phyloP scores from a whole-genome alignment of 2,113 vertebrate species.

The Channa argus region DNA sequence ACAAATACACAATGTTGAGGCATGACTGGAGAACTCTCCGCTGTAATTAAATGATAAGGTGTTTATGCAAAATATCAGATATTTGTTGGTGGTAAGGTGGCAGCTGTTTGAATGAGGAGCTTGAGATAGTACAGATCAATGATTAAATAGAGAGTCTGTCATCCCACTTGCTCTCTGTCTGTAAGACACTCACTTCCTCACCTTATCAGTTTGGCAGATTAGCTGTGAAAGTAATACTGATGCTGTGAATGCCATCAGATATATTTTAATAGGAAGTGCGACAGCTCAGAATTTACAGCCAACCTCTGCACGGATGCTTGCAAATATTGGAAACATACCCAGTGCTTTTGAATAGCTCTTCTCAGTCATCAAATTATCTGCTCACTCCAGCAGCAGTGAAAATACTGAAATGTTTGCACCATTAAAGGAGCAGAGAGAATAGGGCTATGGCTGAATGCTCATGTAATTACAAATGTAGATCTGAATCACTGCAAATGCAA shows the following conservation, averaged over 20 bases:
- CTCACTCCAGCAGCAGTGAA: slow-evolving; percentile 38
- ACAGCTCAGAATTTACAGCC: slow-evolving; percentile 42
- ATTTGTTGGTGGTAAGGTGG: slow-evolving; percentile 57
- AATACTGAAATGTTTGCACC: slow-evolving; percentile 19
- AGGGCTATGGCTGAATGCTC: slow-evolving; percentile 24
- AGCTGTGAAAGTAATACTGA: slow-evolving; percentile 66
- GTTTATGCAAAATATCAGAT: slow-evolving; percentile 77
- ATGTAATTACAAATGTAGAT: slow-evolving; percentile 50
- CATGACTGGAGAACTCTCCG: slow-evolving; percentile 65
- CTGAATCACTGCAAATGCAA: slow-evolving; percentile 25
- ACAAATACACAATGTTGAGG: slow-evolving; percentile 60
- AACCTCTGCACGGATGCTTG: not conserved
- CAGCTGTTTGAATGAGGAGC: slow-evolving; percentile 64
- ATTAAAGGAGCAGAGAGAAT: slow-evolving; percentile 32
- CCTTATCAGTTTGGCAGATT: slow-evolving; percentile 73
- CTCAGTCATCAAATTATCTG: slow-evolving; percentile 64
- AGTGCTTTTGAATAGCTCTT: slow-evolving; percentile 43
- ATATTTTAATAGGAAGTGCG: slow-evolving; percentile 62
- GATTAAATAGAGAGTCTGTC: slow-evolving; percentile 70
- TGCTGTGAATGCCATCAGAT: slow-evolving; percentile 66
- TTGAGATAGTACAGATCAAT: slow-evolving; percentile 60
- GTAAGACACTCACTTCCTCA: slow-evolving; percentile 68
- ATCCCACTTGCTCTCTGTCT: slow-evolving; percentile 62
- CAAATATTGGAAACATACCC: slow-evolving; percentile 19
- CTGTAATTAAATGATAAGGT: slow-evolving; percentile 80